Percentiles rank a stretch among this genome's conserved stretches.
phyloP scores from a whole-genome alignment of 2,888 invertebrate genomes.

The Eupsilia transversa region DNA sequence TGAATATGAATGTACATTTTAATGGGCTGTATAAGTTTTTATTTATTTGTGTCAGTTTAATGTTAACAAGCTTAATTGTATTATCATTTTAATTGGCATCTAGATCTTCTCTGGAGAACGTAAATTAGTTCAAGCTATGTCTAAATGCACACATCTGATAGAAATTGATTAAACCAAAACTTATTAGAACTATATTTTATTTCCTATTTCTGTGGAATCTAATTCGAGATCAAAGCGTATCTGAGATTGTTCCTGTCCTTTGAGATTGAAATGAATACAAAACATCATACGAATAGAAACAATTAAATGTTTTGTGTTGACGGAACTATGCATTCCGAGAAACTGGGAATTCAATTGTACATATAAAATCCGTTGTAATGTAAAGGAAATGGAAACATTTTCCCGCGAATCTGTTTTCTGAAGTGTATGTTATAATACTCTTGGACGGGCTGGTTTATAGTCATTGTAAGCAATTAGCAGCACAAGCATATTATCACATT shows the following conservation, averaged over 20 bases:
- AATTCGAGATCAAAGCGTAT: constrained; percentile 8
- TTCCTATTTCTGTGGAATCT: neutral
- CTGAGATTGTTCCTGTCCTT: constrained; percentile 5
- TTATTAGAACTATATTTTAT: neutral
- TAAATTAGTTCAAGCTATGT: neutral
- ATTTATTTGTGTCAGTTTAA: constrained; percentile 21
- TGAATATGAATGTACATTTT: constrained; percentile 21
- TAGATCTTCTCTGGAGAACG: neutral
- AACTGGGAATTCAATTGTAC: neutral
- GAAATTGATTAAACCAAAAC: constrained; percentile 7
- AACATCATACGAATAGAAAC: constrained; percentile 4
- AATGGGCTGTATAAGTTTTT: constrained; percentile 18
- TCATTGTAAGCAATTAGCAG: neutral
- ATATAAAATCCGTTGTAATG: neutral
- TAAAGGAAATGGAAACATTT: neutral
- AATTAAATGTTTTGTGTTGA: neutral
- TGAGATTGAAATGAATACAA: constrained; percentile 10
- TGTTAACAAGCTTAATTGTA: constrained; percentile 22
- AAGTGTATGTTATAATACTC: neutral
- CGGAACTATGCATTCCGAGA: neutral
- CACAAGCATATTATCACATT: neutral
- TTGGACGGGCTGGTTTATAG: neutral
- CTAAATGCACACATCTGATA: neutral
- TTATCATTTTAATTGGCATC: constrained; percentile 14
- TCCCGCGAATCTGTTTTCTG: neutral